Evolutionary conservation across 2,888 invertebrate species (phyloP).

Genomic region (Bembecia ichneumoniformis): DNA sequence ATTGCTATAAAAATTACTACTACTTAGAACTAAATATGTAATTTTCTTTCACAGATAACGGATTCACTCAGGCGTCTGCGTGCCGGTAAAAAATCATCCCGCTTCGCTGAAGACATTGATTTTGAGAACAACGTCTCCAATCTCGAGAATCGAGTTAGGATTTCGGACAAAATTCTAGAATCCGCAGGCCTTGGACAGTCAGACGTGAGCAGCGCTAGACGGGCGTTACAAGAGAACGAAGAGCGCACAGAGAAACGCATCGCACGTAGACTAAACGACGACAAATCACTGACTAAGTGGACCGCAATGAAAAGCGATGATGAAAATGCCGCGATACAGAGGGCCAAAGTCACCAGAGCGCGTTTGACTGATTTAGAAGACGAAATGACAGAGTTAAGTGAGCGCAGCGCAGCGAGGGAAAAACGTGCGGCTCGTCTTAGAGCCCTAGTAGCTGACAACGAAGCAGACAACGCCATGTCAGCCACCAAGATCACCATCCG

Average conservation of each 20-base stretch:
- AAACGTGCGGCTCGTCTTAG: slow-evolving; percentile 79
- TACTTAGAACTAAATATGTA: no score
- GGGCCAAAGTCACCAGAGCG: slow-evolving; percentile 78
- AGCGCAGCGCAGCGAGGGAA: slow-evolving; percentile 79
- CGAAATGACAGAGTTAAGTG: slow-evolving; percentile 81
- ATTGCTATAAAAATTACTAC: no score
- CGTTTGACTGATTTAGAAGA: slow-evolving; percentile 80
- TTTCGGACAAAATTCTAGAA: slow-evolving; percentile 77
- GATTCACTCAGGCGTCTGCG: slow-evolving; percentile 74
- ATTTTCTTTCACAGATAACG: slow-evolving; percentile 62
- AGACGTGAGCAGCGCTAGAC: slow-evolving; percentile 59
- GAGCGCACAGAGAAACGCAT: slow-evolving; percentile 64
- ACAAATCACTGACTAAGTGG: slow-evolving; percentile 74
- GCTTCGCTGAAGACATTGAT: slow-evolving; percentile 75
- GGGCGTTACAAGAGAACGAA: slow-evolving; percentile 61
- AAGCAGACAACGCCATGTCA: slow-evolving; percentile 45
- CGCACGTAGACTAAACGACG: slow-evolving; percentile 53
- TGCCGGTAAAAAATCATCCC: slow-evolving; percentile 73
- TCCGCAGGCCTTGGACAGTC: slow-evolving; percentile 74
- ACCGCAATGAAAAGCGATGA: slow-evolving; percentile 69
- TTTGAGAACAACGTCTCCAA: slow-evolving; percentile 73
- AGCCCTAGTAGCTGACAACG: slow-evolving; percentile 77
- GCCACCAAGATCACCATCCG: slow-evolving; percentile 51
- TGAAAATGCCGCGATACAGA: slow-evolving; percentile 72
- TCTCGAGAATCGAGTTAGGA: slow-evolving; percentile 70